Evolutionary conservation across 2,113 vertebrate species (phyloP).

Genomic region (Myotis davidii): DNA sequence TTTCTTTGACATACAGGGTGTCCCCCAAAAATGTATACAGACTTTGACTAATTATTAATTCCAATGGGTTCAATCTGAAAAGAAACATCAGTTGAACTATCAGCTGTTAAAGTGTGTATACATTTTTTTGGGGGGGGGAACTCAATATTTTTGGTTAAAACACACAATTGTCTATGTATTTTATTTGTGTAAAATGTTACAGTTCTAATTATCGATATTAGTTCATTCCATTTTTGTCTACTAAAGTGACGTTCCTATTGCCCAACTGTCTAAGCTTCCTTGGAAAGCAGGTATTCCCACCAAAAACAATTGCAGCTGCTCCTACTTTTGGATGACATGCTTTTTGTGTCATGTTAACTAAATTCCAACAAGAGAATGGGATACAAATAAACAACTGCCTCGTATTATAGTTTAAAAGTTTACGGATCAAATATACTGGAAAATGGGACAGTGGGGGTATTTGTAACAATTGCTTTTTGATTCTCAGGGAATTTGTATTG

Average conservation of each 20-base stretch:
- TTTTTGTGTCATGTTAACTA: slow-evolving; percentile 8
- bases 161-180: neutral
- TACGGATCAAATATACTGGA: neutral
- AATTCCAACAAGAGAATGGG: neutral
- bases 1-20: neutral
- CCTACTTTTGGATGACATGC: neutral
- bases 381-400: neutral
- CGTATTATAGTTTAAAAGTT: neutral
- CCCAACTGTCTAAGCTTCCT: neutral
- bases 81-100: no score
- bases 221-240: neutral
- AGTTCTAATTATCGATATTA: neutral
- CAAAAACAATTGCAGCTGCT: neutral
- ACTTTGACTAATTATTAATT: no score
- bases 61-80: no score
- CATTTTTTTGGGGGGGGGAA: no score
- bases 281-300: neutral
- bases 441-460: neutral
- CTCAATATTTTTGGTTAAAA: neutral
- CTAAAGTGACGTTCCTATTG: neutral
- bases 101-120: no score
- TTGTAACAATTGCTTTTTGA: neutral
- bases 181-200: neutral
- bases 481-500: slow-evolving; percentile 20
- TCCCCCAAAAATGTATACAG: no score